These are phyloP conservation scores for Oreotrochilus melanogaster DNA, from an alignment of 2,113 vertebrate genomes.

Conservation along the genomic window DNA sequence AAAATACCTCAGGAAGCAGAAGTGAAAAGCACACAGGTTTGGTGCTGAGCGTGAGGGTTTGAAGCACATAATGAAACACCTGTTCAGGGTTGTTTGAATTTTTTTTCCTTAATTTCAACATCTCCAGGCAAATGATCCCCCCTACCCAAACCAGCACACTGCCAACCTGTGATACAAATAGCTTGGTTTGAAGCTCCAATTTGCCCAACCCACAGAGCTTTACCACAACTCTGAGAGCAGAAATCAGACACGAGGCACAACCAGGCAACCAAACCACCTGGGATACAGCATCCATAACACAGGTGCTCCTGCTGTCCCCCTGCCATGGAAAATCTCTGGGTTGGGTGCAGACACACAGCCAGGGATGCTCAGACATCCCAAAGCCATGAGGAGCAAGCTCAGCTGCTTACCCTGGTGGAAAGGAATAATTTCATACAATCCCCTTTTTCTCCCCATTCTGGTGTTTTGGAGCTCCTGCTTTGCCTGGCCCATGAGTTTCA, in stretches of 20 bases:
- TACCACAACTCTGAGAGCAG: neutral
- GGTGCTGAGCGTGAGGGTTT: rapidly evolving
- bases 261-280: neutral
- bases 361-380: too few species aligned
- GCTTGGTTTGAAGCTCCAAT: neutral
- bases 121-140: neutral
- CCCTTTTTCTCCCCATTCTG: neutral
- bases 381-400: neutral
- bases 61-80: neutral
- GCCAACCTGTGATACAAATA: neutral
- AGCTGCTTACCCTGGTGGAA: neutral
- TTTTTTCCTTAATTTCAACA: neutral
- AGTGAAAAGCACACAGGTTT: rapidly evolving
- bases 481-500: rapidly evolving
- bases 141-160: neutral
- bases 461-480: neutral
- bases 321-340: neutral
- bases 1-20: neutral
- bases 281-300: neutral
- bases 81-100: neutral
- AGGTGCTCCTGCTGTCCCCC: neutral
- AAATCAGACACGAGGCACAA: rapidly evolving
- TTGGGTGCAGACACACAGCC: rapidly evolving
- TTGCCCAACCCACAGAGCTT: neutral
- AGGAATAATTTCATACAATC: neutral